Evolutionary conservation across 2,113 vertebrate species (phyloP).

Genomic region (Lampris megalopsis): DNA sequence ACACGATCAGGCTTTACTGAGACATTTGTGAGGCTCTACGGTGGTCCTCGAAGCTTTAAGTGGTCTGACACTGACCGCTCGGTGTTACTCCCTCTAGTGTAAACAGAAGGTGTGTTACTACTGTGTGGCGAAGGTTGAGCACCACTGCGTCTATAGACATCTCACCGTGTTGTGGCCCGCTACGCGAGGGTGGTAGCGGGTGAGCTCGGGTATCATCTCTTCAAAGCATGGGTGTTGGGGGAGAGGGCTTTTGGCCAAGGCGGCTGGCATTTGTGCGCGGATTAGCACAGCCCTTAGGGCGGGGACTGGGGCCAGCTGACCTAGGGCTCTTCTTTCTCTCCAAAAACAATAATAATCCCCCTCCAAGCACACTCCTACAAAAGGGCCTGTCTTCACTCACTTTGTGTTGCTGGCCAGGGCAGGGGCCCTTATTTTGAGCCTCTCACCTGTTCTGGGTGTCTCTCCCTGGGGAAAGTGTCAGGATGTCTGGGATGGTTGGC

Average conservation of each 20-base stretch:
- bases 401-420: conserved; percentile 72
- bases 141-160: conserved; percentile 61
- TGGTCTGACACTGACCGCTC: conserved; percentile 31
- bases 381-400: conserved; percentile 84
- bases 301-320: conserved; percentile 82
- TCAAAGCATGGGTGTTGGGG: conserved; percentile 78
- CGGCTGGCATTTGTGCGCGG: conserved; percentile 80
- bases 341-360: conserved; percentile 87
- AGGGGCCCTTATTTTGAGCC: conserved; percentile 82
- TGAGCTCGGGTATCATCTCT: conserved; percentile 82
- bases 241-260: conserved; percentile 78
- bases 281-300: conserved; percentile 78
- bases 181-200: conserved; percentile 59
- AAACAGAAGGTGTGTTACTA: conserved; percentile 67
- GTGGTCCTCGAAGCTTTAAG: conserved; percentile 52
- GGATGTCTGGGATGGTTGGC: conserved; percentile 87
- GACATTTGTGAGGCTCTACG: conserved; percentile 58
- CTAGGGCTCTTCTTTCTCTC: conserved; percentile 84
- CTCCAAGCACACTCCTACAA: conserved; percentile 77
- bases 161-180: conserved; percentile 68
- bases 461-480: conserved; percentile 86
- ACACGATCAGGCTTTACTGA: conserved; percentile 39
- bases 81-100: conserved; percentile 49
- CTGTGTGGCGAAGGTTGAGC: conserved; percentile 52
- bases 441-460: conserved; percentile 85